phyloP scores from a whole-genome alignment of 2,888 invertebrate genomes.

The Leucania comma region DNA sequence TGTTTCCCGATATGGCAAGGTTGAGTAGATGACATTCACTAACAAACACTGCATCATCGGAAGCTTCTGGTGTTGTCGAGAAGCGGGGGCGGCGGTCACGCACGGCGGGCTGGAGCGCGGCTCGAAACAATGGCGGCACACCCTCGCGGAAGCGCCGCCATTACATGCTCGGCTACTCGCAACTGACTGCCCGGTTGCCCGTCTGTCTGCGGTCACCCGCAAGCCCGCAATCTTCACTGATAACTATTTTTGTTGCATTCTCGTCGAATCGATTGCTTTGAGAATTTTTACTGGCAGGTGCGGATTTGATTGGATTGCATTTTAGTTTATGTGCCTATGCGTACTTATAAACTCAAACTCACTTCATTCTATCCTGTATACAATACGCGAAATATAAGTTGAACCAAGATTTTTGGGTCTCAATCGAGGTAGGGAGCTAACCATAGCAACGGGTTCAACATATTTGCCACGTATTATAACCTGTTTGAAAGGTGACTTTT shows the following conservation, averaged over 20 bases:
- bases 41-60: slow-evolving; percentile 51
- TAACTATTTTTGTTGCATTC: slow-evolving; percentile 53
- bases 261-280: slow-evolving; percentile 36
- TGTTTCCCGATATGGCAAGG: too few relatives aligned
- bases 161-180: slow-evolving; percentile 82
- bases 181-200: slow-evolving; percentile 49
- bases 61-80: slow-evolving; percentile 52
- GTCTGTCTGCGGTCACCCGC: slow-evolving; percentile 50
- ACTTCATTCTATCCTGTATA: neutral
- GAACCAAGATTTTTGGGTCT: too few relatives aligned
- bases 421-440: too few relatives aligned
- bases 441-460: too few relatives aligned
- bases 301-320: slow-evolving; percentile 20
- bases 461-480: too few relatives aligned
- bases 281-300: slow-evolving; percentile 37
- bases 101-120: slow-evolving; percentile 64
- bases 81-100: slow-evolving; percentile 72
- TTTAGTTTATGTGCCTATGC: neutral
- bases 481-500: neutral
- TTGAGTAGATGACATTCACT: slow-evolving; percentile 27
- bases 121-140: slow-evolving; percentile 77
- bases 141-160: slow-evolving; percentile 84
- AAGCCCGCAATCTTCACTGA: slow-evolving; percentile 43
- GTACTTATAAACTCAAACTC: neutral
- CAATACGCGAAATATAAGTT: too few relatives aligned